These are phyloP conservation scores for Orchesella cincta DNA, from an alignment of 1,140 invertebrate genomes.

Conservation along the genomic window DNA sequence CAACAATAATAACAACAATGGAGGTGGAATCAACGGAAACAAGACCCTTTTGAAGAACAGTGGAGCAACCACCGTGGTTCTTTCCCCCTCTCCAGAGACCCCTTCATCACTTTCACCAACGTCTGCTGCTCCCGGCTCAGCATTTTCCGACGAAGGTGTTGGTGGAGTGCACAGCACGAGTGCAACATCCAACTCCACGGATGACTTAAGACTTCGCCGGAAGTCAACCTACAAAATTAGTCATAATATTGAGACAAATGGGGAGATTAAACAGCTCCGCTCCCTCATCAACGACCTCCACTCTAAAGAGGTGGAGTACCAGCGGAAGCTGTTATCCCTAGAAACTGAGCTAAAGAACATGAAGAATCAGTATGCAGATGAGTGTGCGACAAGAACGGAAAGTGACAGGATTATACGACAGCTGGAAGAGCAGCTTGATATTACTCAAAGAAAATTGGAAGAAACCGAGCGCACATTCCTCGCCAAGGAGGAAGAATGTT, in stretches of 20 bases:
- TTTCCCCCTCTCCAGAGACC: background rate
- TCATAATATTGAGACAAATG: conserved; percentile 45
- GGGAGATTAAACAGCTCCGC: conserved; percentile 47
- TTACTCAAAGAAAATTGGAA: conserved; percentile 45
- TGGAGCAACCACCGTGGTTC: no score
- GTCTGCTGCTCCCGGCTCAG: background rate
- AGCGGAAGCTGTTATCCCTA: conserved; percentile 44
- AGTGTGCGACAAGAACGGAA: conserved; percentile 44
- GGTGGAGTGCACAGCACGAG: background rate
- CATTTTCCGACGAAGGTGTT: conserved; percentile 14
- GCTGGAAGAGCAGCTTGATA: conserved; percentile 51
- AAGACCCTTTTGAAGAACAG: no score
- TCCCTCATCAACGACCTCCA: conserved; percentile 50
- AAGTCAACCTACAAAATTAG: conserved; percentile 51
- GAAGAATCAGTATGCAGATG: conserved; percentile 43
- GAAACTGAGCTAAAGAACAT: conserved; percentile 50
- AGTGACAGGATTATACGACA: conserved; percentile 44
- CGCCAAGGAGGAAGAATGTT: conserved; percentile 52
- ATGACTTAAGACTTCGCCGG: conserved; percentile 43
- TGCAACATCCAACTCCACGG: background rate
- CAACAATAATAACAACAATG: conserved; percentile 34
- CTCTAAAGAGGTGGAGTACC: conserved; percentile 51
- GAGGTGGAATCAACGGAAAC: background rate
- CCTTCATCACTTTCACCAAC: background rate
- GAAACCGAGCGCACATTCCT: conserved; percentile 50